phyloP scores from a whole-genome alignment of 2,113 vertebrate species.

The Ptychochromis oligacanthus region DNA sequence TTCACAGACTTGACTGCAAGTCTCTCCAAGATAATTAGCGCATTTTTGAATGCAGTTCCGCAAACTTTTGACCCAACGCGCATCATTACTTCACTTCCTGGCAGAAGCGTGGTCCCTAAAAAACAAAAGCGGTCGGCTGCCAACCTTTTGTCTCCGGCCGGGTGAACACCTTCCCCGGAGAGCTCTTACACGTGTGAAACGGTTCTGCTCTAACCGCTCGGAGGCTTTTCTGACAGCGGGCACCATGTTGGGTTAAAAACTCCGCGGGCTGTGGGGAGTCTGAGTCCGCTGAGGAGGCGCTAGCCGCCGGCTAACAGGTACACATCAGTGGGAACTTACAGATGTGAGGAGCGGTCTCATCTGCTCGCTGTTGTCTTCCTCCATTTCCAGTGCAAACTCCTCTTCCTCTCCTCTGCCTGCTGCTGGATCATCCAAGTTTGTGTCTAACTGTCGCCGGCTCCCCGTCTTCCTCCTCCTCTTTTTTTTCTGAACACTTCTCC shows the following conservation, averaged over 20 bases:
- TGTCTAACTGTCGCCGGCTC: no score
- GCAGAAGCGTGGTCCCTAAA: slow-evolving; percentile 37
- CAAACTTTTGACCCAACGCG: not conserved
- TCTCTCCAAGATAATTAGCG: fast-evolving
- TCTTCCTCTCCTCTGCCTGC: not conserved
- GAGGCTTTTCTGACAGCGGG: not conserved
- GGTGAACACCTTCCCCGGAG: not conserved
- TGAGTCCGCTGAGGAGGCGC: slow-evolving; percentile 5
- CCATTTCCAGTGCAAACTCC: slow-evolving; percentile 22
- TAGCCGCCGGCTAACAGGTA: slow-evolving; percentile 50
- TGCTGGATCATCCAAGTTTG: not conserved
- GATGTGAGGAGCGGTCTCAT: slow-evolving; percentile 70
- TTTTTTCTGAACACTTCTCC: not conserved
- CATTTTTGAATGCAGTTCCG: not conserved
- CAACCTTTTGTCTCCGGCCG: not conserved
- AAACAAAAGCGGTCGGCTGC: slow-evolving; percentile 25
- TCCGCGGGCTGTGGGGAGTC: not conserved
- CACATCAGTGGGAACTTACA: slow-evolving; percentile 51
- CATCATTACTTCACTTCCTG: slow-evolving; percentile 60
- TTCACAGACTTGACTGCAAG: fast-evolving
- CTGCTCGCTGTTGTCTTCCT: slow-evolving; percentile 51
- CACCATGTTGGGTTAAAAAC: not conserved
- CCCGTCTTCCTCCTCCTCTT: not conserved
- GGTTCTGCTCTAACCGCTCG: fast-evolving
- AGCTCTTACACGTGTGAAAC: no score